Evolutionary conservation across 1,140 invertebrate species (phyloP).

Genomic region (Ladona fulva): DNA sequence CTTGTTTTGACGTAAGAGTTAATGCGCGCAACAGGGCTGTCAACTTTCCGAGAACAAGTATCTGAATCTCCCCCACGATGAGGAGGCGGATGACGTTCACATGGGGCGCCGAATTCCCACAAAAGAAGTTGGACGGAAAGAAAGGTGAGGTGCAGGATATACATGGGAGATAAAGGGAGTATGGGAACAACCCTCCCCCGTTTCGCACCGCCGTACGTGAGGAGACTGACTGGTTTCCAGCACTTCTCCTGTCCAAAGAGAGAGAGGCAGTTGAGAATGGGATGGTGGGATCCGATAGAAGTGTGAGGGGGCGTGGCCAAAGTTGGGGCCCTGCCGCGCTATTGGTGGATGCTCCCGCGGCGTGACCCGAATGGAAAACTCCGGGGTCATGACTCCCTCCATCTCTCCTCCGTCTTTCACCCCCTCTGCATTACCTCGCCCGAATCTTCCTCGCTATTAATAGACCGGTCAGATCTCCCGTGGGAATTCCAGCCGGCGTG

Average conservation of each 20-base stretch:
- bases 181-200: background rate
- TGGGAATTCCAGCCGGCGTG: background rate
- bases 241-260: background rate
- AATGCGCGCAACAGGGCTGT: no score
- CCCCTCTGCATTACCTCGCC: background rate
- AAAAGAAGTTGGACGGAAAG: no score
- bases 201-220: background rate
- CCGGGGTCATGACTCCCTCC: background rate
- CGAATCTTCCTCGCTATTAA: background rate
- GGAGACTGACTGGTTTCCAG: background rate
- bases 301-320: background rate
- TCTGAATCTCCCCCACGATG: no score
- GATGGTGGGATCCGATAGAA: background rate
- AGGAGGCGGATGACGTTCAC: no score
- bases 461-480: background rate
- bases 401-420: background rate
- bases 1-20: no score
- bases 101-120: no score
- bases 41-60: no score
- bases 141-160: no score
- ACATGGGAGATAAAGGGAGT: no score
- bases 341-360: background rate
- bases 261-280: background rate
- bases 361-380: conserved; percentile 7
- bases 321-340: background rate